Base-by-base conservation (phyloP, 2,888 invertebrate species). In the Polylopha cassiicola region DNA sequence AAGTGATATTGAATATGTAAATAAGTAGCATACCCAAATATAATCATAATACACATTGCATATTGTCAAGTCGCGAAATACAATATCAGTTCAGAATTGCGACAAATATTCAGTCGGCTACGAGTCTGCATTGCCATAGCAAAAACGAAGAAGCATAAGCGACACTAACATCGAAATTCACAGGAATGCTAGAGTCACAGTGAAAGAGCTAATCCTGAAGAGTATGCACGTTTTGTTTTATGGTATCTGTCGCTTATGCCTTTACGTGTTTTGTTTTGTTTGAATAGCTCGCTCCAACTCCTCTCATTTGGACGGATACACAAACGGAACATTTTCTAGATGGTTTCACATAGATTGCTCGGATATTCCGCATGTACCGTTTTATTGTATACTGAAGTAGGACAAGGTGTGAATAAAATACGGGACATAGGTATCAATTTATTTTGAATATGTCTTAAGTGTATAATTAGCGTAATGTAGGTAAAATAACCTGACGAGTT, bases 51-150 rank as follows among this genome's bases (percentile, higher is more conserved):
- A 26, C 34, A 36, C 36, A 39, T 33, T 18, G 30, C 34, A 30
- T 30, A 30, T 30, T 34, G 33, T 18, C 33, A 13, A 18, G 34
- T 18, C 14, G 23, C 41, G 26, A 41, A 32, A 39, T 39, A 39
- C 43, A 39, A 43, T 39, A 43, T 43, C 43, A 31, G 31, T 37
- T 30, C 28, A 24, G 41, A 16, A 24, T 26, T n/a, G n/a, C n/a
- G n/a, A 41, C 41, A 41, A 44, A 48, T 39, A 39, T 37, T 21
- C 37, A 37, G 61, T 47, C 64, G 51, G 50, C 53, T 55, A 60
- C 53, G 50, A 43, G 47, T 65, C 72, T 68, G 74, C 71, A 73
- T 73, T 9, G 18, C 30, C 20, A 21, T 31, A 21, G n/a, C n/a
- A n/a, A n/a, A n/a, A n/a, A n/a, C n/a, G n/a, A n/a, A n/a, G n/a